Evolutionary conservation across 2,113 vertebrate genomes (phyloP).

Genomic region (Tetrao urogallus): DNA sequence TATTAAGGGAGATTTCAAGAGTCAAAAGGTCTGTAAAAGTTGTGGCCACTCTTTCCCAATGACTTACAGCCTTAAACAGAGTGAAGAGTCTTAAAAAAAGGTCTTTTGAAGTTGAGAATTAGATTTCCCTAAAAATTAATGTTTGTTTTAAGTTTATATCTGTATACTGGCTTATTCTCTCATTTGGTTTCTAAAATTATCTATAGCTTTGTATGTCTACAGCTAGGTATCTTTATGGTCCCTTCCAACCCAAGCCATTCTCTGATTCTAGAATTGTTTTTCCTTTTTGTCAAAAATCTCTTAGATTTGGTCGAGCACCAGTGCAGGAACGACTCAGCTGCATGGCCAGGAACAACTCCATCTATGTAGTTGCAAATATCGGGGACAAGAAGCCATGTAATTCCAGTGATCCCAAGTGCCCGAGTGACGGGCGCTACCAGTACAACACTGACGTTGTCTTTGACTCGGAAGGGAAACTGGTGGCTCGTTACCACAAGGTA

Average conservation of each 20-base stretch:
- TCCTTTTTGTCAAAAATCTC: neutral
- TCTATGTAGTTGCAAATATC: slow-evolving; percentile 90
- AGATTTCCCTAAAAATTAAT: neutral
- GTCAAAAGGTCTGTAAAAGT: neutral
- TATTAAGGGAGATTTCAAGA: neutral
- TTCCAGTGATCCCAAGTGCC: slow-evolving; percentile 57
- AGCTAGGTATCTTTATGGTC: neutral
- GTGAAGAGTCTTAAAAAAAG: neutral
- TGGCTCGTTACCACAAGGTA: slow-evolving; percentile 80
- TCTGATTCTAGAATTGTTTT: neutral
- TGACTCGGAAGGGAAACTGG: slow-evolving; percentile 71
- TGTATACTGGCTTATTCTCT: neutral
- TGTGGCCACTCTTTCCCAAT: neutral
- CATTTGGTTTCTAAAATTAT: neutral
- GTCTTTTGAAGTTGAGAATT: neutral
- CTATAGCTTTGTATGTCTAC: neutral
- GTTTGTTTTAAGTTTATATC: neutral
- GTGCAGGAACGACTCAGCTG: slow-evolving; percentile 84
- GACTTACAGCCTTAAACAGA: neutral
- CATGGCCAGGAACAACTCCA: slow-evolving; percentile 82
- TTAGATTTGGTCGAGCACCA: slow-evolving; percentile 58
- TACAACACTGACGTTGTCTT: slow-evolving; percentile 75
- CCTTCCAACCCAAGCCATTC: neutral
- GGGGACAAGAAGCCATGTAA: slow-evolving; percentile 74
- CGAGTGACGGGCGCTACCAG: slow-evolving; percentile 63